phyloP scores from a whole-genome alignment of 2,888 invertebrate genomes.

The Andrena dorsata region DNA sequence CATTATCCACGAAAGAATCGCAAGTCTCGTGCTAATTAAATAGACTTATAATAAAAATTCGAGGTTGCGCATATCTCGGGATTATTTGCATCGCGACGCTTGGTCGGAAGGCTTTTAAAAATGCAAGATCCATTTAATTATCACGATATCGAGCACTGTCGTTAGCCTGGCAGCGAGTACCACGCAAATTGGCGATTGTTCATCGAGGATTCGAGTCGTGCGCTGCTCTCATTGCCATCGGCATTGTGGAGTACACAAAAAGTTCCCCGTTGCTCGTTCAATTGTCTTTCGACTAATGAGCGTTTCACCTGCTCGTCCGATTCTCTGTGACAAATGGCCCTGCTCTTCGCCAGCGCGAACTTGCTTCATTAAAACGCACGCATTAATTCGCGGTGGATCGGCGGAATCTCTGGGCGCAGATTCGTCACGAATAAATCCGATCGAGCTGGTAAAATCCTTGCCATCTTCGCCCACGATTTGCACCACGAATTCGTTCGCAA shows the following conservation, averaged over 20 bases:
- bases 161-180: not conserved
- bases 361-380: conserved; percentile 38
- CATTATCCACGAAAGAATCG: no score
- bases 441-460: not conserved
- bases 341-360: conserved; percentile 30
- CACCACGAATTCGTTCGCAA: not conserved
- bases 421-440: not conserved
- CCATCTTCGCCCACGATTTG: not conserved
- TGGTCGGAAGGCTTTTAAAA: not conserved
- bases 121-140: conserved; percentile 7
- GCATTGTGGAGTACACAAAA: conserved; percentile 29
- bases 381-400: conserved; percentile 39
- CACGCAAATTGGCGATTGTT: conserved; percentile 51
- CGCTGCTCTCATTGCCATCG: conserved; percentile 26
- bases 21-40: not conserved
- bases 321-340: conserved; percentile 40
- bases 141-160: not conserved
- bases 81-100: no score
- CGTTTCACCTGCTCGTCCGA: conserved; percentile 49
- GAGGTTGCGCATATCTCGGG: no score
- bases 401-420: not conserved
- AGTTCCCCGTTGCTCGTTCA: conserved; percentile 11
- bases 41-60: no score
- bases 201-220: conserved; percentile 23
- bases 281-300: conserved; percentile 58